Evolutionary conservation across 92 coral and sea anemone species (phyloP), one percentile per base, ranked within the genome.

Genomic region (Micromussa lordhowensis): DNA sequence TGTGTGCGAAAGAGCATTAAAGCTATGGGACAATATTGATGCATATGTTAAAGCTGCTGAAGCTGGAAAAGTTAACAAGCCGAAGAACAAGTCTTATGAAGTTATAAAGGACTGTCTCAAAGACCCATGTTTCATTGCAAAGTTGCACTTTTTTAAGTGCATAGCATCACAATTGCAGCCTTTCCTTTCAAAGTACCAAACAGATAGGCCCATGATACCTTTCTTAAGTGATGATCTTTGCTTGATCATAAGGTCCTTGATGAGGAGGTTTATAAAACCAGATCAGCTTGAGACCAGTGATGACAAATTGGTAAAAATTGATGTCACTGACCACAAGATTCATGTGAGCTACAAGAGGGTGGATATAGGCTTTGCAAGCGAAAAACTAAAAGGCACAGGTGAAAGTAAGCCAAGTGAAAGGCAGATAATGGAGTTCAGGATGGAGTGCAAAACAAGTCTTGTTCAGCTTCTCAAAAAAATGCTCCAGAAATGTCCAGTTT

Each of bases 1-100:
- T 28, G 90, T 89, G 38, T 78, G 84, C 80, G 82, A 93, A 58
- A 93, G 95, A 76, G 91, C 93, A 26, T 54, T 93, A 70, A 54
- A 77, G 9, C 75, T 93, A n/a, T 88, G 90, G 90, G 89, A 87
- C 89, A 83, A 90, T 81, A 55, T 87, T 38, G 88, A 48, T 61
- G 72, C 40, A 55, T 90, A 82, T 82, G 87, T 90, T 61, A 87
- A 93, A 64, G 92, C 92, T 87, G 87, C 81, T 74, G 92, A 83
- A 51, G 90, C 64, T 11, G 89, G 86, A 70, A 87, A 26, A 26
- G 71, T n/a, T 22, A 64, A 64, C 71, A 64, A 26, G 71, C 71
- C 71, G 31, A 64, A 64, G 11, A 64, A 64, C 49, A 71, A 64
- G 72, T 86, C 88, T 86, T 38, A 75, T 74, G n/a, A 75, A 72